Percentiles rank a stretch among this genome's conserved stretches.
These are phyloP conservation scores for Mystacornis crossleyi DNA, from an alignment of 2,113 vertebrate genomes.

Conservation along the genomic window DNA sequence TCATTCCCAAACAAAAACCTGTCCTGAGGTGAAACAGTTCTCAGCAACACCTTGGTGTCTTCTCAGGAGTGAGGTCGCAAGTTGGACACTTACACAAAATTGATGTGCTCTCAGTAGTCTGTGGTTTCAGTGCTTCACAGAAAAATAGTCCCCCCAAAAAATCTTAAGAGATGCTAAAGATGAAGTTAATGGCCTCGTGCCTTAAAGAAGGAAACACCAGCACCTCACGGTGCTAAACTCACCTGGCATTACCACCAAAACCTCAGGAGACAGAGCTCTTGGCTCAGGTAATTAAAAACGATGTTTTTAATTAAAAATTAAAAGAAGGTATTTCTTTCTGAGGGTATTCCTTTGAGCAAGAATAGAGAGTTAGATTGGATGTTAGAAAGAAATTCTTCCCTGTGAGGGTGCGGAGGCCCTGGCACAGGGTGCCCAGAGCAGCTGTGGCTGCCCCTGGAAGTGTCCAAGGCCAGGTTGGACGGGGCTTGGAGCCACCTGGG, in stretches of 20 bases:
- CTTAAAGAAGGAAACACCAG: background rate
- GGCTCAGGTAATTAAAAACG: background rate
- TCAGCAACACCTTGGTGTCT: background rate
- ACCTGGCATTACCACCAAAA: background rate
- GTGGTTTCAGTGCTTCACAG: background rate
- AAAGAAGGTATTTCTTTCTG: background rate
- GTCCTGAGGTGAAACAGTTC: too few species aligned
- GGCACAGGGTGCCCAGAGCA: background rate
- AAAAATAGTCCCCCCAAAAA: background rate
- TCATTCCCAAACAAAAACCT: background rate
- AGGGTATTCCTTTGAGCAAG: background rate
- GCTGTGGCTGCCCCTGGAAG: background rate
- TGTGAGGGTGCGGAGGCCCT: background rate
- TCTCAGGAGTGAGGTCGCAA: background rate
- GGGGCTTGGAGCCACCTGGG: background rate
- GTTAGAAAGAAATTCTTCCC: background rate
- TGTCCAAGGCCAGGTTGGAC: accelerated
- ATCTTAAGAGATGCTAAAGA: background rate
- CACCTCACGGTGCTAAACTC: background rate
- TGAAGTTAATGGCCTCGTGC: accelerated
- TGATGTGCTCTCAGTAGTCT: accelerated
- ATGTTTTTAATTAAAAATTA: background rate
- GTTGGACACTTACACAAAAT: background rate
- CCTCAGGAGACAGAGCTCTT: background rate
- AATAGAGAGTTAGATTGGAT: background rate